Evolutionary conservation across 2,113 vertebrate species (phyloP).

Genomic region (Guaruba guarouba): DNA sequence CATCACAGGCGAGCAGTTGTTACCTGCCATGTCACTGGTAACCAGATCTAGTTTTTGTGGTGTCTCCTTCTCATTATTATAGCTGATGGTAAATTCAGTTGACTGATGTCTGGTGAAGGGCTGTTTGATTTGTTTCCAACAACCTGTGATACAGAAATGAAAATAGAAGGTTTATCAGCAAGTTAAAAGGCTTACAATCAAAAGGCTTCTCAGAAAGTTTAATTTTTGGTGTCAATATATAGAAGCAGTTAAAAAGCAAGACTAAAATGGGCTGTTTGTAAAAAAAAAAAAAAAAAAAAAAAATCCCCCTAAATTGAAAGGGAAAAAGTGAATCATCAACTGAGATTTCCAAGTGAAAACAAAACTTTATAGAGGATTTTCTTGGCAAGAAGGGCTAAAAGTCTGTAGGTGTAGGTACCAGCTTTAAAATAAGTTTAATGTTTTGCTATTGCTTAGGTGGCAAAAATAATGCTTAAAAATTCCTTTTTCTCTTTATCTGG

Average conservation of each 20-base stretch:
- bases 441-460: not conserved
- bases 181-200: not conserved
- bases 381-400: not conserved
- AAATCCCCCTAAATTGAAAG: not conserved
- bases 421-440: not conserved
- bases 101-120: constrained; percentile 83
- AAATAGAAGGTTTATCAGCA: not conserved
- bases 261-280: not conserved
- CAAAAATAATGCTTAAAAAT: not conserved
- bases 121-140: constrained; percentile 87
- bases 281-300: not conserved
- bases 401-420: not conserved
- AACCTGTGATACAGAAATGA: constrained; percentile 71
- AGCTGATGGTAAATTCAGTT: constrained; percentile 87
- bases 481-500: not conserved
- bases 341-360: not conserved
- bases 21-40: constrained; percentile 84
- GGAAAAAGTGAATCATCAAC: constrained; percentile 5
- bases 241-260: not conserved
- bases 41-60: constrained; percentile 83
- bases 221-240: not conserved
- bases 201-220: not conserved
- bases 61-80: constrained; percentile 81
- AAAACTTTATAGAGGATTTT: not conserved
- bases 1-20: not conserved